phyloP scores from a whole-genome alignment of 2,797 vertebrate genomes.

The Coilia nasus region DNA sequence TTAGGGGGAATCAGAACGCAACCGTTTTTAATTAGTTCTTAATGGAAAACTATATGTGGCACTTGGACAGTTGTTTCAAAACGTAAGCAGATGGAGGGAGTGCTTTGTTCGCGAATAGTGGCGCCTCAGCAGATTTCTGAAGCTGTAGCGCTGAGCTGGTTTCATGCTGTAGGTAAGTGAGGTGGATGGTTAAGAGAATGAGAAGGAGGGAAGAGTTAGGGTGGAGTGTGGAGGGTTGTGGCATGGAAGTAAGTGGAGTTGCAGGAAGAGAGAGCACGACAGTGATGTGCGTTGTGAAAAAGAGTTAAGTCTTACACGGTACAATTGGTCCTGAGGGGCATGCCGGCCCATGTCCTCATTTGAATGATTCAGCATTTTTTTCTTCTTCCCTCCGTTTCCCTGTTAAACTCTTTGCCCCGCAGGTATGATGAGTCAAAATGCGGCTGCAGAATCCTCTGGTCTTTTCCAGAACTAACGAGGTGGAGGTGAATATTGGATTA shows the following conservation, averaged over 20 bases:
- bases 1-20: constrained; percentile 61
- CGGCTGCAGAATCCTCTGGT: constrained; percentile 77
- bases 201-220: background rate
- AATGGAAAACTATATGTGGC: constrained; percentile 65
- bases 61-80: constrained; percentile 50
- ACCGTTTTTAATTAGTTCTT: constrained; percentile 68
- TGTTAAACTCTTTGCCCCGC: constrained; percentile 57
- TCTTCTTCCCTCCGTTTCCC: constrained; percentile 44
- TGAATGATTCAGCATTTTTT: constrained; percentile 46
- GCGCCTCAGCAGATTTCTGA: constrained; percentile 48
- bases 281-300: background rate
- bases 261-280: background rate
- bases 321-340: background rate
- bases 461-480: constrained; percentile 77
- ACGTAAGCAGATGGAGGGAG: constrained; percentile 54
- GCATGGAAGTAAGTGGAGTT: background rate
- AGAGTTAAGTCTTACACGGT: background rate
- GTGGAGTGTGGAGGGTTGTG: background rate
- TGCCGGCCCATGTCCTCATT: background rate
- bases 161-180: constrained; percentile 14
- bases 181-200: background rate
- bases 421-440: constrained; percentile 77
- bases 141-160: constrained; percentile 7
- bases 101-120: constrained; percentile 51
- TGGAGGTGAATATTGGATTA: constrained; percentile 67